These are phyloP conservation scores for Oryzias melastigma DNA, from an alignment of 2,113 vertebrate species.

Conservation along the genomic window DNA sequence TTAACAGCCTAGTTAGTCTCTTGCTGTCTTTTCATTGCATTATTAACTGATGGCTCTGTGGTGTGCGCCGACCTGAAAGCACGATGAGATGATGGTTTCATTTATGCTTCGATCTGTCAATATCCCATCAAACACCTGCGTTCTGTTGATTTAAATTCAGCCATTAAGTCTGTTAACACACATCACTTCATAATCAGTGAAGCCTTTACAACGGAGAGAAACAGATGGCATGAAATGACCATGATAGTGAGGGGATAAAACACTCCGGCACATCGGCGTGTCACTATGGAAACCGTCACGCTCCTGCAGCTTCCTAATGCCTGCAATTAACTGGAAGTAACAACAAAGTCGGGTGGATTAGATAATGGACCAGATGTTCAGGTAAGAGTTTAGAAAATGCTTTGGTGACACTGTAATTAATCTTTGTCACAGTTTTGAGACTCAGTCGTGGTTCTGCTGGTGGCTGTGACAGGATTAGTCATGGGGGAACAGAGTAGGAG, in stretches of 20 bases:
- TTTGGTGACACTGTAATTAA: conserved; percentile 43
- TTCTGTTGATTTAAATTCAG: conserved; percentile 16
- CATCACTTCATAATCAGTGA: conserved; percentile 48
- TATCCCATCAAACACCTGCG: conserved; percentile 21
- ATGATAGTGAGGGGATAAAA: conserved; percentile 37
- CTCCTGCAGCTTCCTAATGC: conserved; percentile 64
- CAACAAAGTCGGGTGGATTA: conserved; percentile 63
- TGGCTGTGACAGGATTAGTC: conserved; percentile 21
- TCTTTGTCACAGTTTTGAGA: conserved; percentile 40
- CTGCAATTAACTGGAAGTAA: conserved; percentile 63
- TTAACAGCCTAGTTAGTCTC: background rate
- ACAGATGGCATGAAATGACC: conserved; percentile 71
- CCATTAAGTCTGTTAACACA: conserved; percentile 43
- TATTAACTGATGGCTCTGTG: conserved; percentile 3
- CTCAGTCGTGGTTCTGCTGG: conserved; percentile 33
- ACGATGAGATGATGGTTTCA: conserved; percentile 10
- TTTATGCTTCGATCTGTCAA: conserved; percentile 16
- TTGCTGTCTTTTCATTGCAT: background rate
- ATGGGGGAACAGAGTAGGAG: conserved; percentile 12
- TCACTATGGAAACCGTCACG: conserved; percentile 73
- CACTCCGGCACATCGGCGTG: conserved; percentile 31
- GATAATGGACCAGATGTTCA: conserved; percentile 67
- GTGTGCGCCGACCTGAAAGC: conserved; percentile 5
- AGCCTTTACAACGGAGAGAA: conserved; percentile 46
- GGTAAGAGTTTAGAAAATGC: conserved; percentile 41